Evolutionary conservation across 2,888 invertebrate genomes (phyloP).

Genomic region (Eurois occulta): DNA sequence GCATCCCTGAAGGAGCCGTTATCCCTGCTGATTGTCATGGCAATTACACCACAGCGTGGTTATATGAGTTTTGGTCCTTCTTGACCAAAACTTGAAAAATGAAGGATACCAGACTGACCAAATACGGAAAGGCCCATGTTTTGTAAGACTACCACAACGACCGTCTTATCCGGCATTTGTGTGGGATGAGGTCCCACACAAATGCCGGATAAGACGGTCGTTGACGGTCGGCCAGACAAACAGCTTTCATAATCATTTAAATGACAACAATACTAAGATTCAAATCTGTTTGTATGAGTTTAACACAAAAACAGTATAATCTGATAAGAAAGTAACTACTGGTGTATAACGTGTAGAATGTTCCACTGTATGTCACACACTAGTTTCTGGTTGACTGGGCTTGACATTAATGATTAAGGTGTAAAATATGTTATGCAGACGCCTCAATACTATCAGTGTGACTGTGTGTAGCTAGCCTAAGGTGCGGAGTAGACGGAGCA

Average conservation of each 20-base stretch:
- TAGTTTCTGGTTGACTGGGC: neutral
- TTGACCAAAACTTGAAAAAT: neutral
- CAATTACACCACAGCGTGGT: neutral
- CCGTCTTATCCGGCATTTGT: no score
- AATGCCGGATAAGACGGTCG: no score
- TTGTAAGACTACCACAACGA: neutral
- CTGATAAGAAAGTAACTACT: conserved; percentile 20
- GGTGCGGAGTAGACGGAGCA: neutral
- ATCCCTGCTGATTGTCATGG: neutral
- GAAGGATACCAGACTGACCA: neutral
- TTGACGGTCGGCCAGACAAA: neutral
- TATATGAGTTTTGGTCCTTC: neutral
- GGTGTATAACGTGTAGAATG: neutral
- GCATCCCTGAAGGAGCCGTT: neutral
- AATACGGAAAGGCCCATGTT: neutral
- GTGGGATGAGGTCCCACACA: neutral
- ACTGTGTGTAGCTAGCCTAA: conserved; percentile 1
- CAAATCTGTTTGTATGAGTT: conserved; percentile 5
- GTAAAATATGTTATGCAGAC: conserved; percentile 8
- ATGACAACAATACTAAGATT: conserved; percentile 10
- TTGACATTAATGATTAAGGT: conserved; percentile 10
- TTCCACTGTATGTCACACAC: conserved; percentile 18
- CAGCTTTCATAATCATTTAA: neutral
- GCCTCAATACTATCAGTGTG: neutral
- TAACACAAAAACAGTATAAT: conserved; percentile 10